Conservation (phyloP, 2,797 vertebrate genomes). For the Macropodus opercularis region DNA sequence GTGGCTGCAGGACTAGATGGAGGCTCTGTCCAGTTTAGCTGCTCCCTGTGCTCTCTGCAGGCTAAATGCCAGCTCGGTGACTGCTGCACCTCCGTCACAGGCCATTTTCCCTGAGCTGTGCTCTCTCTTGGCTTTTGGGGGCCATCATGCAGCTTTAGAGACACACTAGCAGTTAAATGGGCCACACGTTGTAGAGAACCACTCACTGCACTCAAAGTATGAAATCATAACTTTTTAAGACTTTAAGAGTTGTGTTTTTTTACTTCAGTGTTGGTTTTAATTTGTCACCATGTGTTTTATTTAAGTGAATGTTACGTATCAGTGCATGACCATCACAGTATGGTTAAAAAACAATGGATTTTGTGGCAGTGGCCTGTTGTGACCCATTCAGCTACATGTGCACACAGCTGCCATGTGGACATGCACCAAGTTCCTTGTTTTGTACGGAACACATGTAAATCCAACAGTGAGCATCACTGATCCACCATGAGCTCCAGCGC, state of each 20-base stretch:
- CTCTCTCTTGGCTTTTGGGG: constrained; percentile 58
- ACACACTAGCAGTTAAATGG: background rate
- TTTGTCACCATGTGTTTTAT: too few species aligned
- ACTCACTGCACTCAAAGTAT: background rate
- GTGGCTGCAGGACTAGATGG: constrained; percentile 56
- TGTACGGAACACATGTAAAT: background rate
- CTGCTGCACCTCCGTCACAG: constrained; percentile 37
- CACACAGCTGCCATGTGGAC: background rate
- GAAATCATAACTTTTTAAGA: too few species aligned
- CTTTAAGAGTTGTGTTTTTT: too few species aligned
- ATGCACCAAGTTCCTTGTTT: background rate
- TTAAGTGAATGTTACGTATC: background rate
- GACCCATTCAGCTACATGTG: background rate
- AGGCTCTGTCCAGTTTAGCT: constrained; percentile 54
- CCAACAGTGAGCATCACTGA: background rate
- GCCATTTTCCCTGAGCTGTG: constrained; percentile 34
- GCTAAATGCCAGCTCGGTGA: constrained; percentile 69
- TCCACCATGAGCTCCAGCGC: constrained; percentile 6
- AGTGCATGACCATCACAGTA: background rate
- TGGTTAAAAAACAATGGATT: background rate
- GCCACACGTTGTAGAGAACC: background rate
- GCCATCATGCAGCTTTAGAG: background rate
- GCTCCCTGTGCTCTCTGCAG: constrained; percentile 61
- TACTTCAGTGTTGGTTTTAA: too few species aligned
- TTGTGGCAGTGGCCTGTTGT: too few species aligned